Evolutionary conservation across 2,113 vertebrate species (phyloP).

Genomic region (Larimichthys polyactis): DNA sequence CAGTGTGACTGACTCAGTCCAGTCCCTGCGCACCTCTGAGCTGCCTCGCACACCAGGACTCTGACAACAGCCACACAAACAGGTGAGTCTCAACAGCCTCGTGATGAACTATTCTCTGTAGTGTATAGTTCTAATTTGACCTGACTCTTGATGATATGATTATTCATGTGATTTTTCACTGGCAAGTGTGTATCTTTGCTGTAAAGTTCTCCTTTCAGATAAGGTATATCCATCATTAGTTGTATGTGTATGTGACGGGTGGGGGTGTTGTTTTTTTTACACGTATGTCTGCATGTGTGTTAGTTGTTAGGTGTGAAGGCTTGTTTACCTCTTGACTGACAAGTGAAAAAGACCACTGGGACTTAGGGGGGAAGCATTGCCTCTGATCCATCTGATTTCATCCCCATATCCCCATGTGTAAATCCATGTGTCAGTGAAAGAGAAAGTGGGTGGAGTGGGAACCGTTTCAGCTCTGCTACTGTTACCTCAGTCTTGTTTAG

Average conservation of each 20-base stretch:
- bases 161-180: background rate
- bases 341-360: conserved; percentile 60
- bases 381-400: conserved; percentile 37
- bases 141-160: background rate
- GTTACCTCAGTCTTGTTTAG: conserved; percentile 60
- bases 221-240: conserved; percentile 34
- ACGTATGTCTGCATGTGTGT: conserved; percentile 1
- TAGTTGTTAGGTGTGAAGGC: conserved; percentile 37
- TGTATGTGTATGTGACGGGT: conserved; percentile 5
- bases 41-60: conserved; percentile 40
- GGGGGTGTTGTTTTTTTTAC: conserved; percentile 7
- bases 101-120: background rate
- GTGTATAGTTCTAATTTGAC: background rate
- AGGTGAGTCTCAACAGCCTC: conserved; percentile 67
- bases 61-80: conserved; percentile 55
- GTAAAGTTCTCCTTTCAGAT: conserved; percentile 46
- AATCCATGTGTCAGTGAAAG: conserved; percentile 59
- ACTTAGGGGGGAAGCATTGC: conserved; percentile 32
- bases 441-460: conserved; percentile 70
- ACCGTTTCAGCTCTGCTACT: conserved; percentile 44
- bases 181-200: conserved; percentile 2
- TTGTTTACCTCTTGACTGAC: conserved; percentile 65
- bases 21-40: conserved; percentile 48
- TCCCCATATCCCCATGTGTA: conserved; percentile 50
- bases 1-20: conserved; percentile 57